Conservation (phyloP, 1,140 invertebrate genomes). For the Dendrolimus kikuchii region DNA sequence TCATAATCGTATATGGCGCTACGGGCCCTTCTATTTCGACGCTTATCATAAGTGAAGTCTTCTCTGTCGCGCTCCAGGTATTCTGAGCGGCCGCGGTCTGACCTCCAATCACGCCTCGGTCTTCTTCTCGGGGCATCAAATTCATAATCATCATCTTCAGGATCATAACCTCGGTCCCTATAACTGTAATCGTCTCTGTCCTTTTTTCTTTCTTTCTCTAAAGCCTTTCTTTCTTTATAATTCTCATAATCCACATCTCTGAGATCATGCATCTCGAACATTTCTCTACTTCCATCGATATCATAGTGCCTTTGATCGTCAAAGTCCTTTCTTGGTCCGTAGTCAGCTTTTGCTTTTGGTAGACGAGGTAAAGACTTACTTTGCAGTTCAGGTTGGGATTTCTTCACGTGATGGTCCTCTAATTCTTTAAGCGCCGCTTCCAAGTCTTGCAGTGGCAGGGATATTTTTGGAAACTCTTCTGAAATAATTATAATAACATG, state of each 20-base stretch:
- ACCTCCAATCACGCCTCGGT: slow-evolving; percentile 32
- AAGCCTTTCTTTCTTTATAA: slow-evolving; percentile 47
- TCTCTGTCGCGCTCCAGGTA: slow-evolving; percentile 43
- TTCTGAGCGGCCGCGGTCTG: slow-evolving; percentile 40
- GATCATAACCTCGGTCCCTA: slow-evolving; percentile 52
- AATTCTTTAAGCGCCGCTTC: slow-evolving; percentile 53
- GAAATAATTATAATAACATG: slow-evolving; percentile 5
- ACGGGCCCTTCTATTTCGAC: slow-evolving; percentile 36
- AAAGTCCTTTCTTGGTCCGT: slow-evolving; percentile 42
- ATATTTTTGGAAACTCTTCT: slow-evolving; percentile 59
- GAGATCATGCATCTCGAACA: slow-evolving; percentile 45
- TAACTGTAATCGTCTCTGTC: slow-evolving; percentile 39
- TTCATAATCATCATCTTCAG: slow-evolving; percentile 56
- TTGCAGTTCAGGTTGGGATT: slow-evolving; percentile 31
- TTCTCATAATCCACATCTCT: slow-evolving; percentile 48
- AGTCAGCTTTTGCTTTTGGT: slow-evolving; percentile 40
- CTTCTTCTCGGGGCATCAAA: slow-evolving; percentile 41
- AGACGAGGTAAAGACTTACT: slow-evolving; percentile 52
- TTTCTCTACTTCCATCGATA: slow-evolving; percentile 35
- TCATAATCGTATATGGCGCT: slow-evolving; percentile 53
- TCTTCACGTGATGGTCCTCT: slow-evolving; percentile 42
- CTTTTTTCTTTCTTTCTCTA: slow-evolving; percentile 36
- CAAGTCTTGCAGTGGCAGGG: slow-evolving; percentile 54
- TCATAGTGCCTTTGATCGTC: slow-evolving; percentile 43
- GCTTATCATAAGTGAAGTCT: slow-evolving; percentile 18